phyloP scores from a whole-genome alignment of 2,113 vertebrate genomes.

The Eclectus roratus region DNA sequence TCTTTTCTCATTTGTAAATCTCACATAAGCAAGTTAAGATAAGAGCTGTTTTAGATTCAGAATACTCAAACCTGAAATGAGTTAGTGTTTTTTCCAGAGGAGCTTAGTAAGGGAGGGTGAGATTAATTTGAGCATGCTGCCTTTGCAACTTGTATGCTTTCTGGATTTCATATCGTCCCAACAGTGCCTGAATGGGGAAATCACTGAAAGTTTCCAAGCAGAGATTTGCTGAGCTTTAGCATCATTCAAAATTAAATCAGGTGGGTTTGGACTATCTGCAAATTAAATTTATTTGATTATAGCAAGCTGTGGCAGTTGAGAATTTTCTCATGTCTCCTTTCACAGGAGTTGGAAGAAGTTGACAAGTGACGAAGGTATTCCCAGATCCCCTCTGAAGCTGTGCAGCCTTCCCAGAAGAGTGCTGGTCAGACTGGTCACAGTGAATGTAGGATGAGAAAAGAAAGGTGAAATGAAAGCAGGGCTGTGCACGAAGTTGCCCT shows the following conservation, averaged over 20 bases:
- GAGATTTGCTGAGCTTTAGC: constrained; percentile 9
- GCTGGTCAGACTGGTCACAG: background rate
- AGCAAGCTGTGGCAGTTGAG: background rate
- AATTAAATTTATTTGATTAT: constrained; percentile 46
- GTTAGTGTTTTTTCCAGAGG: constrained; percentile 29
- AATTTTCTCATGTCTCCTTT: background rate
- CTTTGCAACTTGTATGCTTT: constrained; percentile 53
- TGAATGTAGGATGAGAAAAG: background rate
- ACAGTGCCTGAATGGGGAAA: background rate
- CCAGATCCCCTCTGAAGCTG: background rate
- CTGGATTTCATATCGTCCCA: constrained; percentile 42
- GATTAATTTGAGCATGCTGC: background rate
- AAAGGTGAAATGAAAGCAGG: background rate
- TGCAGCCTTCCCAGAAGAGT: background rate
- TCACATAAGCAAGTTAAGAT: constrained; percentile 76
- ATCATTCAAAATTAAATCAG: background rate
- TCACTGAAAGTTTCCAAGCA: background rate
- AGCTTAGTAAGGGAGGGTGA: constrained; percentile 9
- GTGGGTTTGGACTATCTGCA: background rate
- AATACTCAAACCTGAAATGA: constrained; percentile 55
- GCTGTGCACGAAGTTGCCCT: rapidly evolving
- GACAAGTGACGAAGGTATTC: background rate
- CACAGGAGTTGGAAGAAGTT: background rate
- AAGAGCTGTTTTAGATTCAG: constrained; percentile 72
- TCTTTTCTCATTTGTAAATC: constrained; percentile 77